Evolutionary conservation across 1,140 invertebrate genomes (phyloP).

Genomic region (Radopholus similis): DNA sequence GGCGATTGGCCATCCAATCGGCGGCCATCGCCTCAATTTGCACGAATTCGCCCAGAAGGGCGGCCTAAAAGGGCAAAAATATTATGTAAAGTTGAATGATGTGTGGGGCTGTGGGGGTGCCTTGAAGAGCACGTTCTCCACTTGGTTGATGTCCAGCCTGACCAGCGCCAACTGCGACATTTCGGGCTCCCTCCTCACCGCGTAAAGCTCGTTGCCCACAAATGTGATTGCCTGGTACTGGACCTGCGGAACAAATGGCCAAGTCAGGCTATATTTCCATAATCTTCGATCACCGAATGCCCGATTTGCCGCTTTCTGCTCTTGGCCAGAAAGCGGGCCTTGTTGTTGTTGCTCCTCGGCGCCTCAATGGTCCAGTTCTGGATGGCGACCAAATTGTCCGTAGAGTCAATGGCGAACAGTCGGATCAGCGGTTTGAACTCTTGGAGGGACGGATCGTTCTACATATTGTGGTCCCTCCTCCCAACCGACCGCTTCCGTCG

Average conservation of each 20-base stretch:
- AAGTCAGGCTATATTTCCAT: neutral
- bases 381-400: conserved; percentile 44
- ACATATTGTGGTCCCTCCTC: neutral
- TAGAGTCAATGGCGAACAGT: conserved; percentile 58
- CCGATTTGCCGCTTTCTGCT: conserved; percentile 9
- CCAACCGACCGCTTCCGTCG: conserved; percentile 54
- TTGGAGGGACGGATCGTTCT: conserved; percentile 5
- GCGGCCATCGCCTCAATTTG: conserved; percentile 57
- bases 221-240: conserved; percentile 57
- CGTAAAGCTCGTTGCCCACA: conserved; percentile 56
- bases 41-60: conserved; percentile 48
- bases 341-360: neutral
- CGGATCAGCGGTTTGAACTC: conserved; percentile 54
- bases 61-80: conserved; percentile 29
- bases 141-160: conserved; percentile 53
- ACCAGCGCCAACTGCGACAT: conserved; percentile 48
- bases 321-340: conserved; percentile 1
- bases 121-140: conserved; percentile 53
- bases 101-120: neutral
- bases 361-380: conserved; percentile 47
- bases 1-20: conserved; percentile 56
- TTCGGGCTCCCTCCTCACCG: conserved; percentile 48
- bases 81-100: neutral
- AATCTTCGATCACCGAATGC: neutral
- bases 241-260: conserved; percentile 21